phyloP scores from a whole-genome alignment of 2,797 vertebrate genomes.

The Cuniculus paca region DNA sequence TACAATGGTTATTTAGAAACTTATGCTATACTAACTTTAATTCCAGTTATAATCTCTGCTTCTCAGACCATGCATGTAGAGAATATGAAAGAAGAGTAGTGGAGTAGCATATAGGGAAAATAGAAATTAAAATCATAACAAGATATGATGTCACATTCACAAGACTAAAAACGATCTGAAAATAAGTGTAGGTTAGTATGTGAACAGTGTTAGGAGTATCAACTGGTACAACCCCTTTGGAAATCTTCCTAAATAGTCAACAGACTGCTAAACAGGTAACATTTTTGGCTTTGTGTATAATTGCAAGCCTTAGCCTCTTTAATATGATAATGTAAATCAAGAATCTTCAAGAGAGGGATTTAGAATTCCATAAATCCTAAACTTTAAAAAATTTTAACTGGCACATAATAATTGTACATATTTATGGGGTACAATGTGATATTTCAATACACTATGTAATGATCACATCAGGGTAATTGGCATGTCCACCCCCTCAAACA shows the following conservation, averaged over 20 bases:
- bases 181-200: background rate
- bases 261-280: background rate
- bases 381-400: background rate
- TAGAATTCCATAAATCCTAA: conserved; percentile 28
- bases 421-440: background rate
- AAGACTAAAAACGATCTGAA: background rate
- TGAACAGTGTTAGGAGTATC: background rate
- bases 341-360: background rate
- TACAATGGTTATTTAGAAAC: background rate
- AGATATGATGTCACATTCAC: background rate
- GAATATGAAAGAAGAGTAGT: background rate
- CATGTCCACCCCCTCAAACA: background rate
- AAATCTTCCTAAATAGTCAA: conserved; percentile 14
- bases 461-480: background rate
- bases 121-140: background rate
- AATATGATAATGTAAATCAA: background rate
- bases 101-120: background rate
- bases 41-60: background rate
- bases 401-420: background rate
- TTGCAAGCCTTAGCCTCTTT: background rate
- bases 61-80: background rate
- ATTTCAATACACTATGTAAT: background rate
- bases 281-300: conserved; percentile 31
- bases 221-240: background rate
- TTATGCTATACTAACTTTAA: background rate